A percentile compares a stretch with the other conserved stretches of the same genome.
phyloP scores from a whole-genome alignment of 64 coral and sea anemone species.

The Pachyseris speciosa region DNA sequence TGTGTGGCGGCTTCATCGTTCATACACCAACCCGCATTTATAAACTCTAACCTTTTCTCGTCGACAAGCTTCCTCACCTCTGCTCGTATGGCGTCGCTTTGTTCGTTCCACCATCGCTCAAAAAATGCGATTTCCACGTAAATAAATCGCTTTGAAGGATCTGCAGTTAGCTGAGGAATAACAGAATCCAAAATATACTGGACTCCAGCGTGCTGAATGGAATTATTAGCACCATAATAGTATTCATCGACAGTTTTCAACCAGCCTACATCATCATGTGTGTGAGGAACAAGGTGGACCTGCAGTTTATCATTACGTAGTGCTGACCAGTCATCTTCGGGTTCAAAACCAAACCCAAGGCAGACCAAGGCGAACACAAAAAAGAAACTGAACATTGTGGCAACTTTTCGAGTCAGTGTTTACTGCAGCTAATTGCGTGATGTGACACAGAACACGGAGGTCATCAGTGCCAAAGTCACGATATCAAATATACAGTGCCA shows the following conservation, averaged over 20 bases:
- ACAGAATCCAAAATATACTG: conserved; percentile 77
- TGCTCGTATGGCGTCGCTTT: conserved; percentile 7
- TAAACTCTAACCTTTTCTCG: conserved; percentile 60
- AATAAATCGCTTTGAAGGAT: conserved; percentile 55
- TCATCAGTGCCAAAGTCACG: too few species aligned
- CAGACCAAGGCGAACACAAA: background rate
- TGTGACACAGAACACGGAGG: too few species aligned
- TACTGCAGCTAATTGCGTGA: too few species aligned
- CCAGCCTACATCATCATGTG: conserved; percentile 73
- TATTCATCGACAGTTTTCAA: conserved; percentile 75
- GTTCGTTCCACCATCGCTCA: conserved; percentile 76
- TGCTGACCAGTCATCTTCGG: background rate
- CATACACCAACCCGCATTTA: conserved; percentile 79
- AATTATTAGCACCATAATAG: conserved; percentile 69
- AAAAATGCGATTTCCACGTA: conserved; percentile 75
- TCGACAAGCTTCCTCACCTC: conserved; percentile 55
- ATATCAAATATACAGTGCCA: too few species aligned
- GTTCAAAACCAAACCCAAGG: conserved; percentile 10
- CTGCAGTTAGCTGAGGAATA: conserved; percentile 39
- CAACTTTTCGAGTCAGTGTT: background rate
- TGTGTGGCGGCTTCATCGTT: conserved; percentile 73
- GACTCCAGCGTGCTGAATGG: conserved; percentile 65
- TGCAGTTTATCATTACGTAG: conserved; percentile 33
- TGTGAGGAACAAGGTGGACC: conserved; percentile 63
- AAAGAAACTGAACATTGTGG: background rate